Percentiles rank a stretch among this genome's conserved stretches.
These are phyloP conservation scores for Phrixothrix hirtus DNA, from an alignment of 2,888 invertebrate species.

Conservation along the genomic window DNA sequence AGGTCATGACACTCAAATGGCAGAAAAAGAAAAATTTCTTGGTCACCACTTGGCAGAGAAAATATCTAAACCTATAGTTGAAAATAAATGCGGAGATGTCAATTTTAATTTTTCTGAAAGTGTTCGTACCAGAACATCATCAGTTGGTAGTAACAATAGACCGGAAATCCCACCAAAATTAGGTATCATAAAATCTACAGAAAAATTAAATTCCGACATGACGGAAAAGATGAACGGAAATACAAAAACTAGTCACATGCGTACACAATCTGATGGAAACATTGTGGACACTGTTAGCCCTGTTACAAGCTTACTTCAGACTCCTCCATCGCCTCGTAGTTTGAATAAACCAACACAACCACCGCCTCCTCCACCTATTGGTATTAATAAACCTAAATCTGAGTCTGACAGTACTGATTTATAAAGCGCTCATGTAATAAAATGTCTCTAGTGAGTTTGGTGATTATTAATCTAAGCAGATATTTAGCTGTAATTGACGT, in stretches of 20 bases:
- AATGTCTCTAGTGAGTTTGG: constrained; percentile 38
- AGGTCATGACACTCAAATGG: constrained; percentile 53
- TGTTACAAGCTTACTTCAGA: constrained; percentile 33
- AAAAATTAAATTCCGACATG: constrained; percentile 38
- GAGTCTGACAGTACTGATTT: constrained; percentile 52
- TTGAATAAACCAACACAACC: constrained; percentile 55
- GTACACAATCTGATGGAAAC: constrained; percentile 56
- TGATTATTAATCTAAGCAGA: constrained; percentile 33
- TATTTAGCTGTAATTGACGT: constrained; percentile 16
- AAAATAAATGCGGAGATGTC: constrained; percentile 46
- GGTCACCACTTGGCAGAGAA: constrained; percentile 42
- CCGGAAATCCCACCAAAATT: constrained; percentile 50
- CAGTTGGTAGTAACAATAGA: constrained; percentile 37
- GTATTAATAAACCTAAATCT: constrained; percentile 35
- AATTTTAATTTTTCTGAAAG: constrained; percentile 42
- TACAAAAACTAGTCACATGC: constrained; percentile 49
- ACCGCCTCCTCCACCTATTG: constrained; percentile 54
- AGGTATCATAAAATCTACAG: constrained; percentile 41
- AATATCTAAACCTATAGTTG: constrained; percentile 35
- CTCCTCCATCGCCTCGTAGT: constrained; percentile 49
- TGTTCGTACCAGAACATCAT: constrained; percentile 34
- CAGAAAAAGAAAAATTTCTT: constrained; percentile 53
- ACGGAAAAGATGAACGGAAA: constrained; percentile 44
- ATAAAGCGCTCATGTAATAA: constrained; percentile 35
- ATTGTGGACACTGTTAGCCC: constrained; percentile 46